Conservation (phyloP, 2,888 invertebrate species). For the Metellina segmentata region DNA sequence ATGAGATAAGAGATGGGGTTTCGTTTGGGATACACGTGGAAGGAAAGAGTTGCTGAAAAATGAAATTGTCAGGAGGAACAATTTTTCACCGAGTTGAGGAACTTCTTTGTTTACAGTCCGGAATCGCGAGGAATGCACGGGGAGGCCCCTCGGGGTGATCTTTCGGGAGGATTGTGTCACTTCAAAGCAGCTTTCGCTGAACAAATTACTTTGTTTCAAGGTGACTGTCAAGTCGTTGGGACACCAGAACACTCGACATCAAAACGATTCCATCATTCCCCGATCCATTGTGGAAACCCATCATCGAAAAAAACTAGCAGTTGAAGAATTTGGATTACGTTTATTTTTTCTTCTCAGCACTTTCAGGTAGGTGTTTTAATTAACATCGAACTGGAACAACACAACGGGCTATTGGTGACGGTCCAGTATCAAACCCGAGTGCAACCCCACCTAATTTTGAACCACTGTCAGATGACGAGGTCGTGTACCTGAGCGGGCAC, state of each 20-base stretch:
- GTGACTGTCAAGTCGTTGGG: constrained; percentile 12
- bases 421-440: no score
- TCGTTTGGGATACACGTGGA: constrained; percentile 29
- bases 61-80: constrained; percentile 45
- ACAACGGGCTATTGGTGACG: no score
- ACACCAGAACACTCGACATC: constrained; percentile 7
- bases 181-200: background rate
- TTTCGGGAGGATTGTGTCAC: background rate
- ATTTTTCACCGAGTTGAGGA: constrained; percentile 52
- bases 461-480: no score
- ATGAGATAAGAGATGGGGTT: constrained; percentile 18
- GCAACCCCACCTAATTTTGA: no score
- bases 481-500: no score
- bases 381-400: no score
- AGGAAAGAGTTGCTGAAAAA: constrained; percentile 74
- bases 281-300: background rate
- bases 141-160: background rate
- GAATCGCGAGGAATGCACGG: constrained; percentile 26
- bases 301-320: background rate
- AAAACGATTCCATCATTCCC: background rate
- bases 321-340: no score
- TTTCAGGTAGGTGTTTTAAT: no score
- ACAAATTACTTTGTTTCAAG: constrained; percentile 54
- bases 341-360: no score
- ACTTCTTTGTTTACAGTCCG: constrained; percentile 32